Evolutionary conservation across 2,888 invertebrate species (phyloP).

Genomic region (Seira musarum): DNA sequence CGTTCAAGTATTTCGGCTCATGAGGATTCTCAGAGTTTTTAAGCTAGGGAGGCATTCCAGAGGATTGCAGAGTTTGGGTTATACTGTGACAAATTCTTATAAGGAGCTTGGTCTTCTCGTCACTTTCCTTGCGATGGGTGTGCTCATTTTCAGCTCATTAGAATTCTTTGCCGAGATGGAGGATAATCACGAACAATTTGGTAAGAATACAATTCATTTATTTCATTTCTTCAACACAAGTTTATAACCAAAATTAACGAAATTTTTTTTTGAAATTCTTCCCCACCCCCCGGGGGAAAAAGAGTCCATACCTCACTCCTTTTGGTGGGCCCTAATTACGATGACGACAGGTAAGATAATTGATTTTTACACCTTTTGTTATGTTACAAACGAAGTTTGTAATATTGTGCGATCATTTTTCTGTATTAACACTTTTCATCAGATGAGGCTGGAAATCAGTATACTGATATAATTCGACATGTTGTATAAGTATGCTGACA

Average conservation of each 20-base stretch:
- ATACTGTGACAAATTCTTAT: constrained; percentile 75
- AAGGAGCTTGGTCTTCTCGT: constrained; percentile 75
- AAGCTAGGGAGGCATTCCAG: constrained; percentile 71
- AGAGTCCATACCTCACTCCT: constrained; percentile 75
- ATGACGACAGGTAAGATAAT: constrained; percentile 70
- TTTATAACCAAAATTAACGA: too few species aligned
- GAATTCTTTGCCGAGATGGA: constrained; percentile 75
- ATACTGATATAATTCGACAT: too few species aligned
- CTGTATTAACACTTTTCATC: too few species aligned
- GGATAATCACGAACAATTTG: constrained; percentile 70
- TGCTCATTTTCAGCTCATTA: constrained; percentile 75
- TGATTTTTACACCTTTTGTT: too few species aligned
- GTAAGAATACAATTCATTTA: too few species aligned
- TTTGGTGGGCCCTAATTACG: constrained; percentile 77
- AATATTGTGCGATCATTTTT: too few species aligned
- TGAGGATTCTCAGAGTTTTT: constrained; percentile 71
- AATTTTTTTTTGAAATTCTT: constrained; percentile 49
- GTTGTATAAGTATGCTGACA: too few species aligned
- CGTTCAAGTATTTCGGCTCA: constrained; percentile 74
- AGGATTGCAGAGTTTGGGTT: constrained; percentile 75
- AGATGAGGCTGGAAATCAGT: too few species aligned
- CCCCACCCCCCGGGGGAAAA: neutral
- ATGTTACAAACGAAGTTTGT: too few species aligned
- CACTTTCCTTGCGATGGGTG: constrained; percentile 74
- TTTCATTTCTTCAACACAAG: too few species aligned